A percentile compares a stretch with the other conserved stretches of the same genome.
Evolutionary conservation across 2,888 invertebrate genomes (phyloP).

Genomic region (Caenorhabditis sp.): DNA sequence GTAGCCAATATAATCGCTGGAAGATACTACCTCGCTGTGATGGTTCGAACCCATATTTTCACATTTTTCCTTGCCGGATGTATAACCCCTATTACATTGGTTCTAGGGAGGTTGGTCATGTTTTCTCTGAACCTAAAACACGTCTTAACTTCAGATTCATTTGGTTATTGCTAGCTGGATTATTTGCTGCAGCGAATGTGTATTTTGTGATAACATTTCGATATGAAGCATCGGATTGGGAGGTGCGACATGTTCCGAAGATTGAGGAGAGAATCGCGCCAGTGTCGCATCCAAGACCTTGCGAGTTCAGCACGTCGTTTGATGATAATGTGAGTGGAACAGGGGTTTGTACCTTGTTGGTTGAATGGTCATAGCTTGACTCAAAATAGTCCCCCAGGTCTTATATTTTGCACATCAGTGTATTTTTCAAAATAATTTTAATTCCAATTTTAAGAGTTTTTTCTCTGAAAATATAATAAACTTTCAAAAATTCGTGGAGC

Average conservation of each 20-base stretch:
- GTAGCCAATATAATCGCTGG: background rate
- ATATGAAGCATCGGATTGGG: constrained; percentile 29
- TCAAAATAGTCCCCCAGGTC: too few relatives aligned
- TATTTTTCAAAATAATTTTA: too few relatives aligned
- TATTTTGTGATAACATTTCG: constrained; percentile 19
- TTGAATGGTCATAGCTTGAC: too few relatives aligned
- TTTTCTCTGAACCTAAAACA: background rate
- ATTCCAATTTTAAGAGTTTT: too few relatives aligned
- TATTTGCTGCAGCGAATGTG: constrained; percentile 9
- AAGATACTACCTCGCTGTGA: background rate
- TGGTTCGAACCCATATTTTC: background rate
- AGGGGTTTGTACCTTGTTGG: too few relatives aligned
- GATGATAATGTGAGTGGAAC: constrained; percentile 24
- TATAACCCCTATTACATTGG: constrained; percentile 5
- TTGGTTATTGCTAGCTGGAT: constrained; percentile 15
- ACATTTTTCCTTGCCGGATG: background rate
- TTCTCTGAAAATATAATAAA: too few relatives aligned
- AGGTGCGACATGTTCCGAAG: background rate
- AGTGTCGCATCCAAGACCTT: constrained; percentile 35
- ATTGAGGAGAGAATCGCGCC: constrained; percentile 25
- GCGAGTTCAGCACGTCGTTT: constrained; percentile 22
- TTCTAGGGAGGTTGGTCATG: background rate
- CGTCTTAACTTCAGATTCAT: constrained; percentile 11
- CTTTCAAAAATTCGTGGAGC: too few relatives aligned
- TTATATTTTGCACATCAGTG: too few relatives aligned